Conservation (phyloP, 2,888 invertebrate genomes). For the Sisyra nigra region DNA sequence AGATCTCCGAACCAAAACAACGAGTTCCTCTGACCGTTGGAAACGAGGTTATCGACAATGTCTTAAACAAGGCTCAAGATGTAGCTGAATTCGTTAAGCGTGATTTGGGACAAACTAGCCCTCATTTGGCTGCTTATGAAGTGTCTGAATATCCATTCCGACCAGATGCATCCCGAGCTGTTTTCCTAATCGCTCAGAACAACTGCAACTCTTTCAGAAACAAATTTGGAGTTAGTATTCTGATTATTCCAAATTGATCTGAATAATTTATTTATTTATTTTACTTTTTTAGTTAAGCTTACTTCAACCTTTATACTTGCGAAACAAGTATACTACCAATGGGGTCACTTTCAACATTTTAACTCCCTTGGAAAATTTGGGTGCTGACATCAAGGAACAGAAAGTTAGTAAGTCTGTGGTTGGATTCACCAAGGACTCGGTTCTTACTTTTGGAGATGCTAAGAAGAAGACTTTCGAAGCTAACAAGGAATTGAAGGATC, state of each 20-base stretch:
- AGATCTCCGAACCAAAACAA: conserved; percentile 21
- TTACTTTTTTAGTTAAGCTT: neutral
- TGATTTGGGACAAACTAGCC: conserved; percentile 26
- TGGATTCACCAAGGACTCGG: conserved; percentile 38
- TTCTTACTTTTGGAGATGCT: conserved; percentile 46
- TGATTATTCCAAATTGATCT: neutral
- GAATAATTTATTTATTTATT: conserved; percentile 2
- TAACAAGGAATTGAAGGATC: conserved; percentile 33
- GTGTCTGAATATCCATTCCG: conserved; percentile 57
- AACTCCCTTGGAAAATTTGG: conserved; percentile 36
- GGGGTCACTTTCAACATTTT: conserved; percentile 45
- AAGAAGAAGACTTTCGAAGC: conserved; percentile 43
- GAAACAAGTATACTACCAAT: neutral
- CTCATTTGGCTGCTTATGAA: conserved; percentile 43
- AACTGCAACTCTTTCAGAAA: conserved; percentile 1
- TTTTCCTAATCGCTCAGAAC: conserved; percentile 2
- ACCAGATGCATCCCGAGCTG: conserved; percentile 53
- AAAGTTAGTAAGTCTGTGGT: conserved; percentile 40
- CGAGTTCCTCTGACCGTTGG: conserved; percentile 17
- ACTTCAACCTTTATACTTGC: neutral
- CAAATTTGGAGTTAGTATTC: neutral
- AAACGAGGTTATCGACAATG: conserved; percentile 16
- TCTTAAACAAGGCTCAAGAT: conserved; percentile 13
- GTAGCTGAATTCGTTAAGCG: neutral
- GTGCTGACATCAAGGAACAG: conserved; percentile 33